Percentiles rank a stretch among this genome's conserved stretches.
Conservation (phyloP, 2,797 vertebrate species). For the Psittacula echo region DNA sequence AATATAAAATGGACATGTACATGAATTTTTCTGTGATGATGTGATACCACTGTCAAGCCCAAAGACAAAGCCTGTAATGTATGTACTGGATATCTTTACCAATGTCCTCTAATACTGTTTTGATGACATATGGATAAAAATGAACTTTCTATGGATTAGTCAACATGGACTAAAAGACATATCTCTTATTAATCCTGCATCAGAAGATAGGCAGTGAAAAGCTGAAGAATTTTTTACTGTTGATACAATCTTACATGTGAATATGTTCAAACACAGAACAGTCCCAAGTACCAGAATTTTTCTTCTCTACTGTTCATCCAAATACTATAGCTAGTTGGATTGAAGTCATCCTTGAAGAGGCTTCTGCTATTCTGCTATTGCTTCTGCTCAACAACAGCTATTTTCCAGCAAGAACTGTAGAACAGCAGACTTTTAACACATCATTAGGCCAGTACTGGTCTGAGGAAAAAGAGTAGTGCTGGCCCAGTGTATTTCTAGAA, state of each 20-base stretch:
- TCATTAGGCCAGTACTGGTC: rapidly evolving
- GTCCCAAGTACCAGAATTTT: neutral
- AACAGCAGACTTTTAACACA: neutral
- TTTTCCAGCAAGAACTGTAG: neutral
- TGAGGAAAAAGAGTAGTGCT: neutral
- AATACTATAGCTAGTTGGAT: neutral
- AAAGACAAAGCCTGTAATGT: neutral
- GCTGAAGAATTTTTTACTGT: neutral
- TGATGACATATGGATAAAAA: neutral
- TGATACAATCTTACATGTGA: neutral
- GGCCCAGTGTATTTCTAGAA: neutral
- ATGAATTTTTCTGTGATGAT: neutral
- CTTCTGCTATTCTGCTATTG: neutral
- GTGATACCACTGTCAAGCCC: neutral
- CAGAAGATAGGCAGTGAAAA: neutral
- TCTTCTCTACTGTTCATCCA: neutral
- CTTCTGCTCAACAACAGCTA: neutral
- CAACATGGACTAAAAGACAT: neutral
- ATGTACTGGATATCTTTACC: neutral
- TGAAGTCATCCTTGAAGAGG: neutral
- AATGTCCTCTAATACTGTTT: neutral
- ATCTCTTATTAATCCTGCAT: neutral
- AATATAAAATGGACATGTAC: neutral
- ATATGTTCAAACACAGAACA: neutral
- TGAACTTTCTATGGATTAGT: neutral